Evolutionary conservation across 2,113 vertebrate species (phyloP), one percentile per base, ranked within the genome.

Genomic region (Hippoglossus stenolepis): DNA sequence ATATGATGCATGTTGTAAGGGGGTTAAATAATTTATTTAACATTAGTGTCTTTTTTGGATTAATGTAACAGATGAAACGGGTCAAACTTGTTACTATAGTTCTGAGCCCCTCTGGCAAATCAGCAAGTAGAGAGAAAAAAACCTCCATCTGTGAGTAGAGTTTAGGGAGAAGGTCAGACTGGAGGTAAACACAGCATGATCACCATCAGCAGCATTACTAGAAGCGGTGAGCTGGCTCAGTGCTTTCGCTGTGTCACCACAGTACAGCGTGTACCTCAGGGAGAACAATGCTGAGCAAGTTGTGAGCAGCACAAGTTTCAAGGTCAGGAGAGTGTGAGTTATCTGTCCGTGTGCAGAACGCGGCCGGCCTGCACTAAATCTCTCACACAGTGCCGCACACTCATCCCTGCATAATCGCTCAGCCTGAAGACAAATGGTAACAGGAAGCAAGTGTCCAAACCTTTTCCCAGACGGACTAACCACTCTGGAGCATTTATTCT

Each of bases 231-330:
- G 83, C 63, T 64, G 77, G 40, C 62, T 5, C 7, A 28, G 76
- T 68, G 11, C 65, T 63, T 67, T 61, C 3, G 1, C 83, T 68
- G 73, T 69, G 75, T 90, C 86, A 86, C 71, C 70, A 58, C n/a
- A 58, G 83, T 51, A 79, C 71, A 73, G 8, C 10, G 0, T 67
- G 83, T 86, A 28, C 68, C 47, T 24, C 1, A 0, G 8, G 63
- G 45, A 49, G 53, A 60, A 75, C 66, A 56, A 17, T 26, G 64
- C 76, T 77, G 73, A 85, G 73, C 11, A 70, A 65, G 83, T 53
- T 45, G 4, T 26, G 40, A 18, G 71, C 75, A 35, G 35, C 45
- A 43, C 17, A 40, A 17, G 47, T 26, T 62, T 72, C 69, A 56
- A 60, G 70, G 35, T 35, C 1, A 21, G 61, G 57, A 56, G 66